A percentile compares a stretch with the other conserved stretches of the same genome.
These are phyloP conservation scores for Coregonus sp. DNA, from an alignment of 2,797 vertebrate genomes.

Conservation along the genomic window DNA sequence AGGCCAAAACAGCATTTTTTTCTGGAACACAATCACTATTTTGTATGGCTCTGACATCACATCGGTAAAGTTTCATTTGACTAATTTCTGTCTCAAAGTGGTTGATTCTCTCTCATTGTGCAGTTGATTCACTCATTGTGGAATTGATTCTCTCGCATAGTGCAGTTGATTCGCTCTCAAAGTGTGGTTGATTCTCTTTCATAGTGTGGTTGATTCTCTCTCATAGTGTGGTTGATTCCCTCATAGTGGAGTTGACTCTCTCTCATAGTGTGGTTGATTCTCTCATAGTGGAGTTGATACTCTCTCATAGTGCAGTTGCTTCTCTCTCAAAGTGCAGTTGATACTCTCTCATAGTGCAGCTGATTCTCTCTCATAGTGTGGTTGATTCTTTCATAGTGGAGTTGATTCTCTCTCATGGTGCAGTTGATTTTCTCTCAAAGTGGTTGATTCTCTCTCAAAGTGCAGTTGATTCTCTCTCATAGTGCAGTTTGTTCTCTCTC, in stretches of 20 bases:
- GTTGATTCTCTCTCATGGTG: not conserved
- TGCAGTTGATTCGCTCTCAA: no score
- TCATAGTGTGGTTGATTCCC: no score
- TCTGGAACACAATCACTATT: conserved; percentile 59
- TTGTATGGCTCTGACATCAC: conserved; percentile 56
- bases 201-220: no score
- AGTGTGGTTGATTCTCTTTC: no score
- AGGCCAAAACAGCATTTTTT: conserved; percentile 65
- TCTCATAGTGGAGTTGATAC: not conserved
- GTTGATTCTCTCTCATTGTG: not conserved
- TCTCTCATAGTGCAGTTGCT: no score
- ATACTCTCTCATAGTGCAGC: no score
- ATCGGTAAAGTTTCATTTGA: conserved; percentile 56
- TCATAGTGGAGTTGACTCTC: not conserved
- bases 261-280: not conserved
- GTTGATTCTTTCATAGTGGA: conserved; percentile 47
- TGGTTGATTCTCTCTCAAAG: no score
- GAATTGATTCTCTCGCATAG: not conserved
- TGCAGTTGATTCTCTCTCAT: no score
- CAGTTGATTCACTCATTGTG: not conserved
- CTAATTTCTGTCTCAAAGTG: conserved; percentile 50
- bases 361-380: no score
- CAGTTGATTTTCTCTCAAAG: no score
- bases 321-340: no score
- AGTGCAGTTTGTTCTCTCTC: no score